Evolutionary conservation across 2,113 vertebrate species (phyloP).

Genomic region (Brienomyrus brachyistius): DNA sequence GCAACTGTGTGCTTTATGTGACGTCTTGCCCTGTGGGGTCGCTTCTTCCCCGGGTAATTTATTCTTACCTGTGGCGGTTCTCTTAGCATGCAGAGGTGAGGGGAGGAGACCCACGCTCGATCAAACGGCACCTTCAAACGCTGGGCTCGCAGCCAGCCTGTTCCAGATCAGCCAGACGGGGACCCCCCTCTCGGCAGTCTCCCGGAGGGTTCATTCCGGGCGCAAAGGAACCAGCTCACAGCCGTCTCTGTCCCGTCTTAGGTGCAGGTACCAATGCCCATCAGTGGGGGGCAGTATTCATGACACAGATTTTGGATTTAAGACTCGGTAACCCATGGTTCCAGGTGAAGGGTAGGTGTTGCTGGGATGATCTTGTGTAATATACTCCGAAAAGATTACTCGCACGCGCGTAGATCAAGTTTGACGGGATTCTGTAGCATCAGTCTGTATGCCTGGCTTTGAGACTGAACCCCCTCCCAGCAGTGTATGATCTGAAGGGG

Average conservation of each 20-base stretch:
- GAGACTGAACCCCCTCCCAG: not conserved
- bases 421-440: not conserved
- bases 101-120: constrained; percentile 15
- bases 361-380: not conserved
- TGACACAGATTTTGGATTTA: not conserved
- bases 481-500: not conserved
- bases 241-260: not conserved
- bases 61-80: not conserved
- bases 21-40: not conserved
- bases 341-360: not conserved
- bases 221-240: not conserved
- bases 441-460: not conserved
- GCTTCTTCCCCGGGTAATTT: not conserved
- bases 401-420: not conserved
- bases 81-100: not conserved
- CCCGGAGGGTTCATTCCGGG: not conserved
- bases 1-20: not conserved
- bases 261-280: not conserved
- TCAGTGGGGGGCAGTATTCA: not conserved
- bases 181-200: not conserved
- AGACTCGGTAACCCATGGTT: not conserved
- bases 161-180: not conserved
- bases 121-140: constrained; percentile 42
- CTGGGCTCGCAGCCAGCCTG: constrained; percentile 25
- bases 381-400: not conserved